Base-by-base conservation (phyloP, 1,140 invertebrate genomes). In the Tetranychus urticae region DNA sequence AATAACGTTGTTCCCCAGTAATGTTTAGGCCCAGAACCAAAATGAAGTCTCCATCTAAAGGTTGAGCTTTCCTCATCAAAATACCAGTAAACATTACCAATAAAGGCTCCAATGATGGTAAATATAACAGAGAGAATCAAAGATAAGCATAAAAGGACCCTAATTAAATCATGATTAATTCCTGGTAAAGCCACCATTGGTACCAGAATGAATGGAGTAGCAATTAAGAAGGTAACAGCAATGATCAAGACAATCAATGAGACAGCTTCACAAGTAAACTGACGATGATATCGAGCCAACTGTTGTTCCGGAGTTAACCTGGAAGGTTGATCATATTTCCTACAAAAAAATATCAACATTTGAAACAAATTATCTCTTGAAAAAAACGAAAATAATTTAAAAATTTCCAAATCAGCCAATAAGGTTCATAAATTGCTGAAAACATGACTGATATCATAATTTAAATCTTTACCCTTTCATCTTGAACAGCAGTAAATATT, bases 51-150 rank as follows among this genome's bases (percentile, higher is more conserved):
- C 3, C 59, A 61, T 7, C 59, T 33, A 13, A 60, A 23, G 39
- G 33, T 61, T 23, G 61, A 23, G 13, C 47, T 63, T 7, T 61
- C 39, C 14, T 35, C 7, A 23, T 65, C 64, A 23, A 61, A 65
- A 50, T 63, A 48, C 64, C 64, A 65, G 12, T 63, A 62, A 13
- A 65, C 45, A 34, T 65, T 65, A 5, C 64, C 64, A 0, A 59
- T 34, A 1, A 65, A 54, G 1, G 61, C 64, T 0, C 60, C 62
- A 35, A 65, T 33, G 1, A 57, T 59, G 48, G 62, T 34, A 1
- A 59, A 46, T 2, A 63, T 34, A 6, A 61, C 57, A 2, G 59
- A 56, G 0, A 59, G 7, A 23, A 37, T 31, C 6, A 60, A 56
- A 8, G 34, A 59, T 2, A 55, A 12, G 0, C 58, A 50, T 46